Conservation (phyloP, 2,113 vertebrate species). For the Ceratotherium simum region DNA sequence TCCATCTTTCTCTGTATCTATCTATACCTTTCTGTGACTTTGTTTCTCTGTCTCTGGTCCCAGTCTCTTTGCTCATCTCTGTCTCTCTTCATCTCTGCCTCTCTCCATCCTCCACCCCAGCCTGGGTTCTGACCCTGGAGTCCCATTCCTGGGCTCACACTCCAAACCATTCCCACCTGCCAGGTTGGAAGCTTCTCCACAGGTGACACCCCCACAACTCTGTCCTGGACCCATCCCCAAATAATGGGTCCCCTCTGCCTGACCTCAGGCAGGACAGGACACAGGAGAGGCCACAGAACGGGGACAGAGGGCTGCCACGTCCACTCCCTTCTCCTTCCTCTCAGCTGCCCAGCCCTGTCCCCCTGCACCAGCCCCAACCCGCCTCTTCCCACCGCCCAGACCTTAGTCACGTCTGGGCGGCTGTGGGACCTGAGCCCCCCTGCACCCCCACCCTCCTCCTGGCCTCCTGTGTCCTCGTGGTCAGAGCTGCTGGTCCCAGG, state of each 20-base stretch:
- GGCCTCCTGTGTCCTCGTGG: neutral
- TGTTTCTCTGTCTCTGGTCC: neutral
- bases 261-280: neutral
- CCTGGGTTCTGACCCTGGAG: neutral
- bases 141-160: accelerated
- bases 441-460: neutral
- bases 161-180: neutral
- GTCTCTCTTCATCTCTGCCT: neutral
- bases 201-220: neutral
- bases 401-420: neutral
- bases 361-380: neutral
- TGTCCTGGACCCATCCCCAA: neutral
- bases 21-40: neutral
- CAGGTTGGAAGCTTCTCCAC: neutral
- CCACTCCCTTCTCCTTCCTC: neutral
- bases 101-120: neutral
- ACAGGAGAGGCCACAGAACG: neutral
- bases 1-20: too few species aligned
- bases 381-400: neutral
- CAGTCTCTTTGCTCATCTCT: neutral
- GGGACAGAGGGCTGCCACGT: neutral
- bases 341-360: neutral
- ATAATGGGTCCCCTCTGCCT: neutral
- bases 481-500: neutral
- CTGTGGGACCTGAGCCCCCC: neutral